Base-by-base conservation (phyloP, 1,140 invertebrate species). In the Probaryconus sp. region DNA sequence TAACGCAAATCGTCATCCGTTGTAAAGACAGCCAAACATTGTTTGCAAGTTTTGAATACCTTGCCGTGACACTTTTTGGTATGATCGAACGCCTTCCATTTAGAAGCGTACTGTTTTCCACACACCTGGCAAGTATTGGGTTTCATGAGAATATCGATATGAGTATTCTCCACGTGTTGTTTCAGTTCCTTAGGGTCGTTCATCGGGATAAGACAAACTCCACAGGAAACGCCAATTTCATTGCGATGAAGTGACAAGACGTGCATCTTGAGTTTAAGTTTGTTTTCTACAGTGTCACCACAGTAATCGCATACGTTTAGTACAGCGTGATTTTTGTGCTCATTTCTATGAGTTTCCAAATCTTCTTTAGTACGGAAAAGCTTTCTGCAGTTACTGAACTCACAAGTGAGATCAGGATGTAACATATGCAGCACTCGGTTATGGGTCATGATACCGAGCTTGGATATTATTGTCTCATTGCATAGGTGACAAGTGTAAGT, bases 71-170 rank as follows among this genome's bases (percentile, higher is more conserved):
- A 89, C 56, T 91, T 91, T 55, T 90, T 90, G n/a, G 91, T 86
- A 65, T 92, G 91, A 71, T 91, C 90, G 10, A 89, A 89, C 0
- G 90, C 89, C 73, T 91, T 91, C 88, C 90, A 90, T 42, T 90
- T 90, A 0, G 88, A 90, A 0, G 89, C 89, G 51, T 91, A 91
- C 37, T 89, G 89, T 75, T 91, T 91, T 0, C 90, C 91, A 68
- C 91, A 92, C 1, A 91, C 88, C 10, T 89, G 88, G 68, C 90
- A 92, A 1, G 89, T 90, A 30, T 90, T 90, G 0, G 89, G 85
- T 21, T 87, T 89, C 3, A 84, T 78, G 2, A 91, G 71, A 10
- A 89, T 83, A 13, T 85, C 81, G 13, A 83, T 79, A 64, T 92
- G 91, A 1, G 86, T 83, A 14, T 88, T 81, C 31, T 88, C 85